Evolutionary conservation across 2,113 vertebrate species (phyloP).

Genomic region (Oriolus oriolus): DNA sequence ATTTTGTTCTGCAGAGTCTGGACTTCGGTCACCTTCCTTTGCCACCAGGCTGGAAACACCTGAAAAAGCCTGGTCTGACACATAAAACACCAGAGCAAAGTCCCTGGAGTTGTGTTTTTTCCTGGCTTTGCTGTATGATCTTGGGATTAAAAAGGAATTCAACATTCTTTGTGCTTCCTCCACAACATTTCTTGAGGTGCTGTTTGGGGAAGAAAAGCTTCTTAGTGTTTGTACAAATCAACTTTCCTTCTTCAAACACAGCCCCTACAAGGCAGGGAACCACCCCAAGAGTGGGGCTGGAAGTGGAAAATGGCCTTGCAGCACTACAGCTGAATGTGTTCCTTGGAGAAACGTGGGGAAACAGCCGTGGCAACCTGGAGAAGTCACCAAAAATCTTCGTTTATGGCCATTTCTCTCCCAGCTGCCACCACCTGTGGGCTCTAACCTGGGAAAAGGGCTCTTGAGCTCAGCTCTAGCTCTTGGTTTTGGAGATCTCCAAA

Average conservation of each 20-base stretch:
- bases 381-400: not conserved
- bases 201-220: not conserved
- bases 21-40: not conserved
- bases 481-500: not conserved
- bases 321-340: not conserved
- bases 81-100: not conserved
- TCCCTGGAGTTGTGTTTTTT: not conserved
- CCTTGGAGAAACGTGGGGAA: not conserved
- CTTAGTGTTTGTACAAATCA: fast-evolving
- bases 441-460: not conserved
- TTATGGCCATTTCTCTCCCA: not conserved
- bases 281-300: not conserved
- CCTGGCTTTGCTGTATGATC: not conserved
- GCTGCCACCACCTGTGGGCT: not conserved
- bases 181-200: not conserved
- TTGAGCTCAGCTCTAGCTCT: not conserved
- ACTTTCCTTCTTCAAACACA: not conserved
- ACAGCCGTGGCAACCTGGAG: not conserved
- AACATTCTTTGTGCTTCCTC: not conserved
- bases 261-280: not conserved
- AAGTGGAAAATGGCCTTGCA: not conserved
- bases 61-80: not conserved
- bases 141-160: not conserved
- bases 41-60: not conserved
- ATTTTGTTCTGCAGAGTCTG: not conserved